Evolutionary conservation across 2,888 invertebrate species (phyloP).

Genomic region (Volucella zonaria): DNA sequence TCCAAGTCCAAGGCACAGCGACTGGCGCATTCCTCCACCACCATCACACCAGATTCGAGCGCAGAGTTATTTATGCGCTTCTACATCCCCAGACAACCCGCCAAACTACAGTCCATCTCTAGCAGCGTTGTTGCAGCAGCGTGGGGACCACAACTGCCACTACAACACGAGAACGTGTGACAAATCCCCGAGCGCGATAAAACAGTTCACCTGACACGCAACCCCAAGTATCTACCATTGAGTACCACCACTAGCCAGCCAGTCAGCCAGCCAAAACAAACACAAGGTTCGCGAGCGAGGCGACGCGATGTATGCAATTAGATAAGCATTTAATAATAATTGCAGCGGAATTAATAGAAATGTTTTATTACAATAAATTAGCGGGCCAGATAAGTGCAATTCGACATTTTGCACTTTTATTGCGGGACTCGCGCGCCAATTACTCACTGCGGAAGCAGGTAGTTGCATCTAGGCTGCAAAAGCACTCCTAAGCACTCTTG

Average conservation of each 20-base stretch:
- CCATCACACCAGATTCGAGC: not conserved
- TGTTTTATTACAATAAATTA: constrained; percentile 79
- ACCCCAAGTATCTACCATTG: constrained; percentile 51
- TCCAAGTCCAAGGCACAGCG: constrained; percentile 54
- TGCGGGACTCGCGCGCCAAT: constrained; percentile 28
- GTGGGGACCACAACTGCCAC: constrained; percentile 72
- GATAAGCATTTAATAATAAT: constrained; percentile 78
- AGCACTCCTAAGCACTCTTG: constrained; percentile 15
- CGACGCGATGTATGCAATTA: constrained; percentile 77
- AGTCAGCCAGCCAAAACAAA: constrained; percentile 34
- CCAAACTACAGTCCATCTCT: constrained; percentile 67
- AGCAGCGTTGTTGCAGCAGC: constrained; percentile 66
- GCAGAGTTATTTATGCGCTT: constrained; percentile 56
- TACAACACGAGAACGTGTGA: constrained; percentile 76
- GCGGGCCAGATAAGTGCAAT: constrained; percentile 74
- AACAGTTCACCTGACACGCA: constrained; percentile 73
- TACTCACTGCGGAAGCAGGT: constrained; percentile 35
- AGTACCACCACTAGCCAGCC: constrained; percentile 4
- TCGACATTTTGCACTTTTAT: constrained; percentile 72
- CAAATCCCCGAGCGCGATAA: constrained; percentile 73
- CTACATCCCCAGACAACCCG: constrained; percentile 11
- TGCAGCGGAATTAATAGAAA: constrained; percentile 78
- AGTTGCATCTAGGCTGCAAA: constrained; percentile 38
- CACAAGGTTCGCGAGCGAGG: constrained; percentile 68
- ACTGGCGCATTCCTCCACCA: constrained; percentile 27